phyloP scores from a whole-genome alignment of 2,888 invertebrate species.

The Drosophila ezoana region DNA sequence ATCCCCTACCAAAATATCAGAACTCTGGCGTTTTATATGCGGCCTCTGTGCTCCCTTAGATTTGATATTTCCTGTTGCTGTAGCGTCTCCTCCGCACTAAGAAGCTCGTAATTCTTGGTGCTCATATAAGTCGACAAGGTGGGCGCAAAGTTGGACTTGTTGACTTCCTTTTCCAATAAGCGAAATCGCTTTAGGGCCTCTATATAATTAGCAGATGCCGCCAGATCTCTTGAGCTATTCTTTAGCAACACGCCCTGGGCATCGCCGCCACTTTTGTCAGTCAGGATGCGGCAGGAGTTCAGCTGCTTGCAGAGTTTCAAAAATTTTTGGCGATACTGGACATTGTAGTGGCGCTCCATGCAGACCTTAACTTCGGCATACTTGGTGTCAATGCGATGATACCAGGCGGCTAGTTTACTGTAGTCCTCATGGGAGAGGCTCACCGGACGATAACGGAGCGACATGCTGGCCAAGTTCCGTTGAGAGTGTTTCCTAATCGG shows the following conservation, averaged over 20 bases:
- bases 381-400: conserved; percentile 63
- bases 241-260: conserved; percentile 9
- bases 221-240: conserved; percentile 16
- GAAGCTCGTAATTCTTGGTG: conserved; percentile 66
- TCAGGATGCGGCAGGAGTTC: conserved; percentile 3
- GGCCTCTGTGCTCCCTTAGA: conserved; percentile 36
- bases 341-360: conserved; percentile 60
- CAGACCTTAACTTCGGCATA: conserved; percentile 42
- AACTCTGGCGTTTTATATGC: conserved; percentile 1
- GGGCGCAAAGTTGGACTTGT: conserved; percentile 37
- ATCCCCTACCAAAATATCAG: not conserved
- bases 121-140: conserved; percentile 59
- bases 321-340: conserved; percentile 49
- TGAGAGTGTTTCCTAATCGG: not conserved
- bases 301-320: conserved; percentile 52
- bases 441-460: conserved; percentile 6
- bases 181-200: conserved; percentile 48
- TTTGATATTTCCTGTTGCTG: conserved; percentile 52
- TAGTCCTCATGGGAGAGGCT: conserved; percentile 50
- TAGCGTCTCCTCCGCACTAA: conserved; percentile 44
- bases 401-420: conserved; percentile 65
- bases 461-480: not conserved
- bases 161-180: conserved; percentile 51
- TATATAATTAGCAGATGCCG: conserved; percentile 30
- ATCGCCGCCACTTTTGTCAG: conserved; percentile 56